Evolutionary conservation across 2,113 vertebrate species (phyloP).

Genomic region (Psephotus haematonotus): DNA sequence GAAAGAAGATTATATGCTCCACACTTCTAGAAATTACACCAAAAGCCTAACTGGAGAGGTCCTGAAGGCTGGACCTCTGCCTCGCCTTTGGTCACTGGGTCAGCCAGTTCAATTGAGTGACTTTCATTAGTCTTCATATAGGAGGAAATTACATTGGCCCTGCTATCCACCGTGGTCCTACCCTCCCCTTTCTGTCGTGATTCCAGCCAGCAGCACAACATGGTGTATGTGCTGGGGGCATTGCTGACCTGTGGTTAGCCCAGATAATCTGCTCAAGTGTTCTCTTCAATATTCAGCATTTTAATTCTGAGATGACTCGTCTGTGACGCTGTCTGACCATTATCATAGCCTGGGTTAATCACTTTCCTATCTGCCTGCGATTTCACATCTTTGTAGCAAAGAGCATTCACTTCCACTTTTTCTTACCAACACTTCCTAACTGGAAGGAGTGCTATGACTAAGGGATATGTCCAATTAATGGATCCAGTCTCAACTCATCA

Average conservation of each 20-base stretch:
- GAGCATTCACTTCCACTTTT: not conserved
- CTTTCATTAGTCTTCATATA: not conserved
- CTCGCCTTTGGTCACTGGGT: not conserved
- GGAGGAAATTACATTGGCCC: not conserved
- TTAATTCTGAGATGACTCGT: not conserved
- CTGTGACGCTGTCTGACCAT: not conserved
- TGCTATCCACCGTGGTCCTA: not conserved
- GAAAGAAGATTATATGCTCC: not conserved
- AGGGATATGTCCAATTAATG: not conserved
- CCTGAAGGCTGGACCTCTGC: not conserved
- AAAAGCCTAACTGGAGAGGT: not conserved
- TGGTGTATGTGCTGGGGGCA: accelerated
- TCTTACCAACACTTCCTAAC: not conserved
- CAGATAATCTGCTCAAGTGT: not conserved
- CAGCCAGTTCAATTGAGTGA: not conserved
- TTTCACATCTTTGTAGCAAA: not conserved
- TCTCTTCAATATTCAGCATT: not conserved
- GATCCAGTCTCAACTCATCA: not conserved
- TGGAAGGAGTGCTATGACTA: not conserved
- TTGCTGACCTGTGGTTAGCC: not conserved
- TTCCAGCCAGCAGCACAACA: not conserved
- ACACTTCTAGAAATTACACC: not conserved
- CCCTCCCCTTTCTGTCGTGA: not conserved
- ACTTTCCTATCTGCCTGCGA: not conserved
- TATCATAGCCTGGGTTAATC: accelerated